Conservation (phyloP, 2,113 vertebrate species). For the Pseudorhombus dupliciocellatus region DNA sequence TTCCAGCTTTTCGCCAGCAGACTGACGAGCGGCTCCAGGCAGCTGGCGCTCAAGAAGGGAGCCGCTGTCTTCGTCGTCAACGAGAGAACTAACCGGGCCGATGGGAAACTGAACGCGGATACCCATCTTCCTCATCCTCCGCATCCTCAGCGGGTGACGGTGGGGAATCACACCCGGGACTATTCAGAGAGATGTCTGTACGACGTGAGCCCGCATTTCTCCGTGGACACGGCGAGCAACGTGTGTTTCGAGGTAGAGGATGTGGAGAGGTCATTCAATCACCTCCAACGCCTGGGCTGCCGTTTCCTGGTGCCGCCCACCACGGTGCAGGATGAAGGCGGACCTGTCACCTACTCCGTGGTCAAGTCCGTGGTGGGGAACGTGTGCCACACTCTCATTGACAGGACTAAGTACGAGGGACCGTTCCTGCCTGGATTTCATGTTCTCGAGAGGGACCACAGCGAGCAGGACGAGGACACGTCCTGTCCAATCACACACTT, state of each 20-base stretch:
- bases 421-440: conserved; percentile 89
- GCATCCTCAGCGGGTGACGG: background rate
- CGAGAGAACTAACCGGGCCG: conserved; percentile 60
- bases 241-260: conserved; percentile 91
- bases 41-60: conserved; percentile 86
- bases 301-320: conserved; percentile 84
- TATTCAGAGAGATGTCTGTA: conserved; percentile 69
- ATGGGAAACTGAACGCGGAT: conserved; percentile 23
- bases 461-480: background rate
- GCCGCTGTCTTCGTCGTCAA: conserved; percentile 87
- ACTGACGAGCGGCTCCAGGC: conserved; percentile 73
- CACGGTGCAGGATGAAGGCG: conserved; percentile 73
- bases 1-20: conserved; percentile 85
- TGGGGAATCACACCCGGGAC: background rate
- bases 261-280: conserved; percentile 72
- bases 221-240: conserved; percentile 88
- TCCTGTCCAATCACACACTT: conserved; percentile 84
- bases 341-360: conserved; percentile 85
- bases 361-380: conserved; percentile 86
- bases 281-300: conserved; percentile 82
- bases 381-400: conserved; percentile 89
- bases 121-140: no score
- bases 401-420: conserved; percentile 81
- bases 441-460: conserved; percentile 1
- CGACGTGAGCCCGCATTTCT: conserved; percentile 68